phyloP scores from a whole-genome alignment of 2,797 vertebrate species.

The Halcyon badia region DNA sequence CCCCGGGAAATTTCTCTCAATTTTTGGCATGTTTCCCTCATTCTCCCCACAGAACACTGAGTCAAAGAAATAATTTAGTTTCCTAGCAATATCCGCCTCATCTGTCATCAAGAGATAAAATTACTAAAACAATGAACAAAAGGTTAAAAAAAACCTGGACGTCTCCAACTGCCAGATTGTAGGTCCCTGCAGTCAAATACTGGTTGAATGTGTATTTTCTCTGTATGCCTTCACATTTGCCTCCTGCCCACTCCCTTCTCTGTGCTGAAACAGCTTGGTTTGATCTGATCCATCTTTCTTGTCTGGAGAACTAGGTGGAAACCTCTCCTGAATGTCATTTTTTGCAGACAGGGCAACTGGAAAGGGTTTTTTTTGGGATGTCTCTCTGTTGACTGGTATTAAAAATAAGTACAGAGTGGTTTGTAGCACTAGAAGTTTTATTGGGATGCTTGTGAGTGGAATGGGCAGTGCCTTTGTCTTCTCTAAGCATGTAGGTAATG shows the following conservation, averaged over 20 bases:
- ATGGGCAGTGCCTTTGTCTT: background rate
- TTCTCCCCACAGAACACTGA: slow-evolving; percentile 59
- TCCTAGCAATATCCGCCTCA: slow-evolving; percentile 74
- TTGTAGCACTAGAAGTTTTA: background rate
- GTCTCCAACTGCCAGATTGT: slow-evolving; percentile 19
- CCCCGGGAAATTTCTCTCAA: slow-evolving; percentile 61
- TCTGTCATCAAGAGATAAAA: slow-evolving; percentile 76
- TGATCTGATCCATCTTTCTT: background rate
- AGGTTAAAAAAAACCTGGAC: slow-evolving; percentile 58
- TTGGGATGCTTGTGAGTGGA: background rate
- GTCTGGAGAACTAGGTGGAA: background rate
- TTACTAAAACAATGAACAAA: slow-evolving; percentile 74
- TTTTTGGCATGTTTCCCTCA: slow-evolving; percentile 60
- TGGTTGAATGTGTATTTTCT: slow-evolving; percentile 3
- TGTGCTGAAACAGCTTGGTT: background rate
- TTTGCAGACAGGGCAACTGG: background rate
- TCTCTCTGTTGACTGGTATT: background rate
- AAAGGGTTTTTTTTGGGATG: background rate
- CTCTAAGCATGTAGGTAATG: background rate
- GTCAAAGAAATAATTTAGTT: slow-evolving; percentile 72
- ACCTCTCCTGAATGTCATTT: slow-evolving; percentile 9
- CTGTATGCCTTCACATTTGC: background rate
- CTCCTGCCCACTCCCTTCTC: background rate
- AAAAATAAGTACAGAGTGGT: background rate
- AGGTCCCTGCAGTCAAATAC: slow-evolving; percentile 39